Conservation (phyloP, 2,888 invertebrate species). For the Calameuta filiformis region DNA sequence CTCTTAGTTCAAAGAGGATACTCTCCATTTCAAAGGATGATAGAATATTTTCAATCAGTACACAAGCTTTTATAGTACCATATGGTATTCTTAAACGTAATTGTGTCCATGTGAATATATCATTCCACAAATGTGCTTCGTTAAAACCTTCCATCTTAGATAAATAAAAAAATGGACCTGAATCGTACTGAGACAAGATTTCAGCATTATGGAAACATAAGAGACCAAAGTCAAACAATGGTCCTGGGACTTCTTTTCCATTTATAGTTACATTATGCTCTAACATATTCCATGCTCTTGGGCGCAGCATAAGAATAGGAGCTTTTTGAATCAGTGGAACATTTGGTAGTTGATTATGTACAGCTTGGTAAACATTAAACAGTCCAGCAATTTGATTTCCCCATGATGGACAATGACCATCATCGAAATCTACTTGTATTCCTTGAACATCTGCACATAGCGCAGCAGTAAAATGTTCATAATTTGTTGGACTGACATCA, state of each 20-base stretch:
- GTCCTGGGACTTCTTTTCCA: slow-evolving; percentile 73
- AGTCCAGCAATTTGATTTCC: slow-evolving; percentile 74
- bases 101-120: slow-evolving; percentile 76
- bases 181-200: slow-evolving; percentile 68
- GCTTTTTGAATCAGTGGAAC: slow-evolving; percentile 69
- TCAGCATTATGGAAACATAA: slow-evolving; percentile 75
- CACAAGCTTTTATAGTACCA: slow-evolving; percentile 77
- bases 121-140: slow-evolving; percentile 78
- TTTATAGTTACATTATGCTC: slow-evolving; percentile 74
- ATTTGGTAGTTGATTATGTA: slow-evolving; percentile 68
- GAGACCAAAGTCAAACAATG: slow-evolving; percentile 77
- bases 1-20: slow-evolving; percentile 74
- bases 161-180: slow-evolving; percentile 79
- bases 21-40: slow-evolving; percentile 77
- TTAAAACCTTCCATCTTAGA: slow-evolving; percentile 75
- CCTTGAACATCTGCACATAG: slow-evolving; percentile 71
- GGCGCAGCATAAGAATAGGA: slow-evolving; percentile 75
- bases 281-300: slow-evolving; percentile 80
- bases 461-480: slow-evolving; percentile 70
- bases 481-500: slow-evolving; percentile 74
- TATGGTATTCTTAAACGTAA: slow-evolving; percentile 69
- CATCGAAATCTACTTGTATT: slow-evolving; percentile 76
- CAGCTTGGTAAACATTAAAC: slow-evolving; percentile 71
- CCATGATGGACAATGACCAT: slow-evolving; percentile 82
- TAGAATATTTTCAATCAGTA: slow-evolving; percentile 78